These are phyloP conservation scores for Pyrrhia umbra DNA, from an alignment of 2,888 invertebrate genomes.

Conservation along the genomic window DNA sequence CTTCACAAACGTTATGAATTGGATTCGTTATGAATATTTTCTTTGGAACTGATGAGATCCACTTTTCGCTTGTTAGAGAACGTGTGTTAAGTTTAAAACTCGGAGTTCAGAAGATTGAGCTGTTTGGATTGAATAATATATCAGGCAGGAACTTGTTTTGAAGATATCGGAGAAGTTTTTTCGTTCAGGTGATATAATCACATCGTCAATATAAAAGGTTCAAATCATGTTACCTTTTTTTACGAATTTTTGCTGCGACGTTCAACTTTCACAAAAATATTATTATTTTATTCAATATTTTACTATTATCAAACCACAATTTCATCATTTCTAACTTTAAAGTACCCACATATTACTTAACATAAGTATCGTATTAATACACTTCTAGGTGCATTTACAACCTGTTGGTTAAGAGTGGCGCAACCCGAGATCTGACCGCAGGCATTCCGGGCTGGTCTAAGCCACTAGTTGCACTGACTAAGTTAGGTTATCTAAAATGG, in stretches of 20 bases:
- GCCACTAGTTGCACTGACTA: slow-evolving; percentile 54
- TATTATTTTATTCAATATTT: not conserved
- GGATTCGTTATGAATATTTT: slow-evolving; percentile 63
- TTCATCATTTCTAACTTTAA: slow-evolving; percentile 1
- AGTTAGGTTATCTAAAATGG: slow-evolving; percentile 48
- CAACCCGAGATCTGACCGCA: slow-evolving; percentile 61
- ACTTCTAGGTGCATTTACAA: slow-evolving; percentile 38
- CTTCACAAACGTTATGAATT: slow-evolving; percentile 59
- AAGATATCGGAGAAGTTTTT: not conserved
- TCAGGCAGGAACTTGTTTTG: slow-evolving; percentile 5
- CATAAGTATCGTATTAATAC: slow-evolving; percentile 36
- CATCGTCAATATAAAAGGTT: not conserved
- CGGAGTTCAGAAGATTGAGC: slow-evolving; percentile 9
- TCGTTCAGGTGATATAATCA: not conserved
- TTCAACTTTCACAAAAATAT: not conserved
- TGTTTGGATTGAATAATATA: slow-evolving; percentile 12
- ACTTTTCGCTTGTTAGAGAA: slow-evolving; percentile 57
- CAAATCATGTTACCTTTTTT: not conserved
- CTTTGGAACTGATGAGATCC: slow-evolving; percentile 55
- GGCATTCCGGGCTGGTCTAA: slow-evolving; percentile 49
- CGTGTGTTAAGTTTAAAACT: slow-evolving; percentile 45
- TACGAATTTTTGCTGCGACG: not conserved
- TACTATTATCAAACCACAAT: slow-evolving; percentile 15
- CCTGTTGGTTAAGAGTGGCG: slow-evolving; percentile 62
- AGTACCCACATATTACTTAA: slow-evolving; percentile 15